Evolutionary conservation across 2,113 vertebrate species (phyloP).

Genomic region (Puffinus mauretanicus): DNA sequence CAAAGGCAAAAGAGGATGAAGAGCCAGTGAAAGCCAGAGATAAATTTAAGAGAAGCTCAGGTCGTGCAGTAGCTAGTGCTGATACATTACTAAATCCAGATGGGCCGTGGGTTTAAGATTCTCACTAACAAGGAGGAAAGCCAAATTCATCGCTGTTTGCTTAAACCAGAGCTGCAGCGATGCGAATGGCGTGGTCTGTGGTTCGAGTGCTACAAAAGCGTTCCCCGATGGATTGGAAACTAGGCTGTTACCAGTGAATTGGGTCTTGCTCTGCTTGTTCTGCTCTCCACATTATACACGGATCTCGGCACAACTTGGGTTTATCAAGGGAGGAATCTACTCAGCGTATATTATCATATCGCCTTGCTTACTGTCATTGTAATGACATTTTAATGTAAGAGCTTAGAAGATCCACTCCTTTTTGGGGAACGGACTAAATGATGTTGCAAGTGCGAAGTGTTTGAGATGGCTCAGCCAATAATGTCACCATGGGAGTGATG

Average conservation of each 20-base stretch:
- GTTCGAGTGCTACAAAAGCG: rapidly evolving
- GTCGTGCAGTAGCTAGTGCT: not conserved
- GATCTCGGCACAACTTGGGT: not conserved
- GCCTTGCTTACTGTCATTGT: not conserved
- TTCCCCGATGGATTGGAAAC: not conserved
- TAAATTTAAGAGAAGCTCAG: not conserved
- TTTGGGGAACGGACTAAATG: not conserved
- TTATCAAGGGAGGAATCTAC: not conserved
- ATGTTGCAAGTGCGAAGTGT: rapidly evolving
- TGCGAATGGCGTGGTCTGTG: not conserved
- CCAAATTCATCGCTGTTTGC: not conserved
- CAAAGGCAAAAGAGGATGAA: not conserved
- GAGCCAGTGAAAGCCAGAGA: not conserved
- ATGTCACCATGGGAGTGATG: rapidly evolving
- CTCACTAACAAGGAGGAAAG: not conserved
- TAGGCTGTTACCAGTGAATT: not conserved
- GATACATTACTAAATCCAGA: rapidly evolving
- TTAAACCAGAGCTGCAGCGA: not conserved
- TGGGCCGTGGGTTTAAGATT: not conserved
- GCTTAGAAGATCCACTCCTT: not conserved
- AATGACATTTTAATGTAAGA: not conserved
- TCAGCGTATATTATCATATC: rapidly evolving
- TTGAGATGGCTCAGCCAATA: not conserved
- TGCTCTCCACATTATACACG: rapidly evolving
- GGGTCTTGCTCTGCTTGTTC: not conserved